Conservation (phyloP, 2,888 invertebrate species). For the Rutpela maculata region DNA sequence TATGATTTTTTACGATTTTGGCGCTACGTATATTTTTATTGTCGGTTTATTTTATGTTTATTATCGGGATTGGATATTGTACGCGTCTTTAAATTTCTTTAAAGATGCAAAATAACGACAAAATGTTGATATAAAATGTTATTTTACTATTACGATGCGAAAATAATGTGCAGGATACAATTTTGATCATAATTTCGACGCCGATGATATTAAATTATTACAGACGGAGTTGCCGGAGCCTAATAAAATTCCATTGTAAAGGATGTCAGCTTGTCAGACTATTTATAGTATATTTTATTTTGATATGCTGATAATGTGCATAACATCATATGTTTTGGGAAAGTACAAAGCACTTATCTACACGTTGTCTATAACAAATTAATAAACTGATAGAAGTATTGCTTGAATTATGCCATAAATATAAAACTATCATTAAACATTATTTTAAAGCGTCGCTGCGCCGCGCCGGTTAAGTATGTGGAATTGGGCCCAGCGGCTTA, state of each 20-base stretch:
- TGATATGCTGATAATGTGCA: neutral
- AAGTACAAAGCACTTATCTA: no score
- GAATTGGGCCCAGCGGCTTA: no score
- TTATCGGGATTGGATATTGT: constrained; percentile 50
- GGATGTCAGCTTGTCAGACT: constrained; percentile 6
- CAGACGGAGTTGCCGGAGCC: constrained; percentile 31
- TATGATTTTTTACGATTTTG: constrained; percentile 51
- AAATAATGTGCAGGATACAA: constrained; percentile 41
- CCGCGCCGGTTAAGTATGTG: no score
- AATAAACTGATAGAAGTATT: no score
- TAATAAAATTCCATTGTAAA: constrained; percentile 45
- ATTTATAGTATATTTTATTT: constrained; percentile 18
- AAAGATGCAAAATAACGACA: constrained; percentile 47
- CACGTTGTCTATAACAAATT: no score
- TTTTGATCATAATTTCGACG: constrained; percentile 44
- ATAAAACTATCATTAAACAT: no score
- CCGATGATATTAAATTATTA: constrained; percentile 40
- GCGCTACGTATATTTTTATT: constrained; percentile 54
- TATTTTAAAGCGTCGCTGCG: no score
- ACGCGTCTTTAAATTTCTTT: constrained; percentile 46
- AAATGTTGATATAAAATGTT: constrained; percentile 46
- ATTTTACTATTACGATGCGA: constrained; percentile 46
- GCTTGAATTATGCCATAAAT: no score
- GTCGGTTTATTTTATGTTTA: constrained; percentile 56
- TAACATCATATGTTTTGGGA: no score